Evolutionary conservation across 1,140 invertebrate species (phyloP).

Genomic region (Contarinia nasturtii): DNA sequence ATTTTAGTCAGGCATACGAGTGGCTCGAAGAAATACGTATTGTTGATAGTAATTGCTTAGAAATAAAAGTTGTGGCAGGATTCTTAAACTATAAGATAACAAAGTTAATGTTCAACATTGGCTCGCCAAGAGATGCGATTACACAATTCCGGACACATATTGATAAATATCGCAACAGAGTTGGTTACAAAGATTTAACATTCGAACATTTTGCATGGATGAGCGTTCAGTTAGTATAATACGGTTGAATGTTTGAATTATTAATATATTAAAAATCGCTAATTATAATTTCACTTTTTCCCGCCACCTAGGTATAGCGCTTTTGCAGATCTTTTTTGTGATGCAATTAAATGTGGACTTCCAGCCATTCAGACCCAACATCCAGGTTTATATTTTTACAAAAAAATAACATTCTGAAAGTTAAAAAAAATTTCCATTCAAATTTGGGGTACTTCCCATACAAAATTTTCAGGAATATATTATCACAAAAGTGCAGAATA

Average conservation of each 20-base stretch:
- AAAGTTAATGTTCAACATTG: conserved; percentile 72
- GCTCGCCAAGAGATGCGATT: conserved; percentile 80
- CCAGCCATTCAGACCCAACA: conserved; percentile 87
- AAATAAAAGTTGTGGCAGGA: conserved; percentile 87
- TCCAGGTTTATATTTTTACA: conserved; percentile 91
- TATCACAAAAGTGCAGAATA: conserved; percentile 85
- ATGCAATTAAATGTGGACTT: conserved; percentile 74
- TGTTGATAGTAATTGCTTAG: conserved; percentile 75
- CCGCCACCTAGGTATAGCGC: conserved; percentile 30
- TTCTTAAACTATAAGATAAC: conserved; percentile 91
- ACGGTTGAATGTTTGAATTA: background rate
- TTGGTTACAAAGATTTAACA: conserved; percentile 59
- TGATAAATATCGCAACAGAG: conserved; percentile 63
- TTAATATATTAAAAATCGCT: background rate
- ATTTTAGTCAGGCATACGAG: conserved; percentile 84
- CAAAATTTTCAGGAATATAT: conserved; percentile 82
- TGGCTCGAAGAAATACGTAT: conserved; percentile 72
- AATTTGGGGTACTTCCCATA: too few relatives aligned
- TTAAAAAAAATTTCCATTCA: too few relatives aligned
- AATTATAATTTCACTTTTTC: background rate
- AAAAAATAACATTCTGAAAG: too few relatives aligned
- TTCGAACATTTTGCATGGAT: conserved; percentile 96
- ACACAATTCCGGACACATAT: conserved; percentile 81
- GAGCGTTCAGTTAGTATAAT: conserved; percentile 63
- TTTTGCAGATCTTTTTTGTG: conserved; percentile 91